Conservation (phyloP, 2,797 vertebrate genomes). For the Tokudaia tokunoshimensis region DNA sequence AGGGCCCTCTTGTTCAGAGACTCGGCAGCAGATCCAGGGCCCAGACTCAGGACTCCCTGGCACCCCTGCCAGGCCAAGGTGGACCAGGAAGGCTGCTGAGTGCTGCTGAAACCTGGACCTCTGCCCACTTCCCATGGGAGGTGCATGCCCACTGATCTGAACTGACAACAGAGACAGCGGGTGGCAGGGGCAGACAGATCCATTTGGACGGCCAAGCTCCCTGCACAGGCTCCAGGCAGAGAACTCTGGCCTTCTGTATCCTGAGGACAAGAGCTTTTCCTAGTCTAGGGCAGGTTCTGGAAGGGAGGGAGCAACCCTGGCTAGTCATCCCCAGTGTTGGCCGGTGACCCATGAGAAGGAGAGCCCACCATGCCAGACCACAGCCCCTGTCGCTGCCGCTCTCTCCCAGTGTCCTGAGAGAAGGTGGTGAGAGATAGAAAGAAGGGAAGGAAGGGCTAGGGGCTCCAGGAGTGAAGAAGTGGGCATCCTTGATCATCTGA, state of each 20-base stretch:
- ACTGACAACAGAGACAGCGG: conserved; percentile 49
- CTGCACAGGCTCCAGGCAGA: neutral
- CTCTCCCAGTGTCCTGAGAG: neutral
- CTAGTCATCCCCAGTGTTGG: neutral
- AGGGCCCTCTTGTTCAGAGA: neutral
- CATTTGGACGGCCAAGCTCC: neutral
- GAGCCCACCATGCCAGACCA: neutral
- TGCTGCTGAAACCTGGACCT: conserved; percentile 5
- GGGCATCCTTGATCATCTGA: neutral
- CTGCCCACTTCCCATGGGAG: neutral
- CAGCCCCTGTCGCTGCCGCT: no score
- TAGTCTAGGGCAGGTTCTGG: neutral
- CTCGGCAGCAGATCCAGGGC: neutral
- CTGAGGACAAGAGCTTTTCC: neutral
- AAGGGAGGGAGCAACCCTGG: neutral
- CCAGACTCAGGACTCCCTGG: neutral
- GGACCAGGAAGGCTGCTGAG: neutral
- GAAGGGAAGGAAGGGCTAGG: neutral
- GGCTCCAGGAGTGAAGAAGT: neutral
- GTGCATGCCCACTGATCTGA: neutral
- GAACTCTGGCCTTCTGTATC: neutral
- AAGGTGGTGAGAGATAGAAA: neutral
- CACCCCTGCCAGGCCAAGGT: neutral
- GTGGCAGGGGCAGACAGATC: conserved; percentile 16
- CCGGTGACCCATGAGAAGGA: neutral